Evolutionary conservation across 2,888 invertebrate species (phyloP), one percentile per base, ranked within the genome.

Genomic region (Nyleta sp.): DNA sequence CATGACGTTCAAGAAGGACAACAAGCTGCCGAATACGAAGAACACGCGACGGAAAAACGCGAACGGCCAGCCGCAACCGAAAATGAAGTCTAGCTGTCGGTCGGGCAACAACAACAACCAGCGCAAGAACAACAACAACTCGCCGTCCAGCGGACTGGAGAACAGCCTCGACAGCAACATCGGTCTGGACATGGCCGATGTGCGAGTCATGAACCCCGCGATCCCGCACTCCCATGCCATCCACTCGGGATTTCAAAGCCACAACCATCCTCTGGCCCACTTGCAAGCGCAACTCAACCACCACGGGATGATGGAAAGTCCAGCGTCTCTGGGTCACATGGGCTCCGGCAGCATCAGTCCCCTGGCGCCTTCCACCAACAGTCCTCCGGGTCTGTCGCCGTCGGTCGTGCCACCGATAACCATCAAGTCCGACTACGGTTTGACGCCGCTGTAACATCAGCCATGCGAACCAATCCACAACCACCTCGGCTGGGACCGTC

Each of bases 1-100:
- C 80, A 96, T 96, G 96, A 96, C 96, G 91, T 96, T 95, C 94
- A 96, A 96, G 92, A 96, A 96, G 91, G 96, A 94, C 93, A 96
- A 96, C 92, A 96, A 96, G 91, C 92, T 96, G 86, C 96, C 96
- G 57, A 96, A 96, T 92, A 96, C 96, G 78, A 95, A 95, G 89
- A 95, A 95, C 91, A 94, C 95, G 22, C 91, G 94, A 83, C 91
- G 92, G 89, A 93, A 92, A 91, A 92, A 92, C 79, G 89, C 90
- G 8, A 92, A 91, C 81, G 92, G 92, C 0, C 89, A 89, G 22
- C 35, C 83, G 0, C 81, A 85, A 31, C 73, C 86, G 7, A 89
- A 88, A 48, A 60, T 86, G 2, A 89, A 89, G 40, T 40, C 60
- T 0, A 75, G 67, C 1, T 71, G 81, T 4, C 72, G 84, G 4